A percentile compares a stretch with the other conserved stretches of the same genome.
Conservation (phyloP, 2,888 invertebrate genomes). For the Cheilosia pagana region DNA sequence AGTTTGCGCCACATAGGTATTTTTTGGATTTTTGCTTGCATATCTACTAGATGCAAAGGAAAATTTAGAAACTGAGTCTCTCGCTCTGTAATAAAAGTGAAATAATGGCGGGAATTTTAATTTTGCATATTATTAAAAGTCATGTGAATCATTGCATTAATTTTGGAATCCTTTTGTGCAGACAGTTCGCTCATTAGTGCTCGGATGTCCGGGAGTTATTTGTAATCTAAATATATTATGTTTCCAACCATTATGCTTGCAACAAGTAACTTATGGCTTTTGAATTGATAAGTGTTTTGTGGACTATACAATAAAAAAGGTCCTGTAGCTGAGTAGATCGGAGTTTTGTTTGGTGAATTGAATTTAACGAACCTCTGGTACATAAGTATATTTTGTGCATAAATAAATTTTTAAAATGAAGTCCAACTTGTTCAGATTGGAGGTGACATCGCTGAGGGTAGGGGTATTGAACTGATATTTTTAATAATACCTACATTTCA, state of each 20-base stretch:
- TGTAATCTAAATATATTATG: constrained; percentile 29
- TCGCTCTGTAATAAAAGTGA: constrained; percentile 63
- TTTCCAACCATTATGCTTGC: constrained; percentile 8
- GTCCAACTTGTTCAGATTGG: no score
- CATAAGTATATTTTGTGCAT: no score
- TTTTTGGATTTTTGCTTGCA: background rate
- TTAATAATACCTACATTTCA: no score
- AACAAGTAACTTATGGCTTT: constrained; percentile 27
- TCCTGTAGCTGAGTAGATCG: no score
- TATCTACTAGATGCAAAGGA: constrained; percentile 17
- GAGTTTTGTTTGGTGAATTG: no score
- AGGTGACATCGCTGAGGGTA: no score
- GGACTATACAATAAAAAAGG: background rate
- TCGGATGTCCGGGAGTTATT: constrained; percentile 23
- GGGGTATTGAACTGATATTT: no score
- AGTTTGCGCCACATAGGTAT: constrained; percentile 10
- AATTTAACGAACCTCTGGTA: no score
- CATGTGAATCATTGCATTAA: constrained; percentile 65
- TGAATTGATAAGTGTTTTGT: background rate
- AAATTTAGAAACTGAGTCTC: constrained; percentile 59
- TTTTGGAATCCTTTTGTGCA: constrained; percentile 3
- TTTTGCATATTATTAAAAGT: constrained; percentile 71
- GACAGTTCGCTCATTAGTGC: constrained; percentile 1
- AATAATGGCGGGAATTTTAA: constrained; percentile 67
- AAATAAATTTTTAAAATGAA: no score